Conservation (phyloP, 1,140 invertebrate genomes). For the Polyergus mexicanus region DNA sequence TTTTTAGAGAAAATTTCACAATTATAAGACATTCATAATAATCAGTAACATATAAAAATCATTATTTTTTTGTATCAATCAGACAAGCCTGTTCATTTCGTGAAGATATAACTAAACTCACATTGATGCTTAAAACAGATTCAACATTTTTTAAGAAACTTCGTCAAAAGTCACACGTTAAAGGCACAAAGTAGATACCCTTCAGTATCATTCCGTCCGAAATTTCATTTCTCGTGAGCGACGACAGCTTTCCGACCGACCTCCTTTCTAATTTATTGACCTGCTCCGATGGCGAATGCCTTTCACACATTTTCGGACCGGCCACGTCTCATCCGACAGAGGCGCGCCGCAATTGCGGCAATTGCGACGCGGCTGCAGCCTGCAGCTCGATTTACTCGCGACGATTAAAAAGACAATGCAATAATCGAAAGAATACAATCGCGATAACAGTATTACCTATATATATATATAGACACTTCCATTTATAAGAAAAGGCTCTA, state of each 20-base stretch:
- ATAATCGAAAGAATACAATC: slow-evolving; percentile 50
- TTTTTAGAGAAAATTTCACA: background rate
- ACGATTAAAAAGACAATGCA: slow-evolving; percentile 30
- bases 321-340: slow-evolving; percentile 6
- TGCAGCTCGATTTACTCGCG: background rate
- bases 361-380: slow-evolving; percentile 9
- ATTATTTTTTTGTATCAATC: background rate
- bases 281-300: slow-evolving; percentile 3
- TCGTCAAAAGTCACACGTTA: background rate
- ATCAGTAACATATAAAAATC: background rate
- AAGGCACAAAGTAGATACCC: background rate
- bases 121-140: background rate
- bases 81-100: background rate
- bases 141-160: background rate
- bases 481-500: background rate
- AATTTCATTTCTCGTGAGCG: slow-evolving; percentile 16
- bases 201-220: background rate
- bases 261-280: slow-evolving; percentile 62
- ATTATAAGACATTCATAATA: background rate
- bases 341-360: slow-evolving; percentile 40
- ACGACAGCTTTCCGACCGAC: slow-evolving; percentile 40
- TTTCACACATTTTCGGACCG: slow-evolving; percentile 25
- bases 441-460: slow-evolving; percentile 36
- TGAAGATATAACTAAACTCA: background rate
- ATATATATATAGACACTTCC: background rate